Evolutionary conservation across 2,797 vertebrate species (phyloP).

Genomic region (Chloroceryle amazona): DNA sequence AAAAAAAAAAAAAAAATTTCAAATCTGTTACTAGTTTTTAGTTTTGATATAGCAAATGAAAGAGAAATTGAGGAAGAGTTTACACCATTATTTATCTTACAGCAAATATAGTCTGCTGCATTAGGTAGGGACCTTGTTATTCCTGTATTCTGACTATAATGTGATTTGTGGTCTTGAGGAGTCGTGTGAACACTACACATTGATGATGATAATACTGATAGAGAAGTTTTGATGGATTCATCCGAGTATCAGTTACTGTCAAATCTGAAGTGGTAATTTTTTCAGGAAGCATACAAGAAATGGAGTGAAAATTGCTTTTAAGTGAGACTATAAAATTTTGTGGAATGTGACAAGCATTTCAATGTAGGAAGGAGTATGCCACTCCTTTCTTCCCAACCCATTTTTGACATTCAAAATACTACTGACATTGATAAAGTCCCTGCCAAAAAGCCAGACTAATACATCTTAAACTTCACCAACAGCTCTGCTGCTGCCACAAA

Average conservation of each 20-base stretch:
- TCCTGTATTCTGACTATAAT: background rate
- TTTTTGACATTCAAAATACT: background rate
- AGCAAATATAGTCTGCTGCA: background rate
- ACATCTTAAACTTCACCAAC: background rate
- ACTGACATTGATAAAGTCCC: background rate
- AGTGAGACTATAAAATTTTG: background rate
- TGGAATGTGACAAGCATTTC: slow-evolving; percentile 21
- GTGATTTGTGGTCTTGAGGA: background rate
- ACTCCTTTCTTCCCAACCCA: slow-evolving; percentile 27
- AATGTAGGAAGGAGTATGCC: background rate
- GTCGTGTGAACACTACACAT: background rate
- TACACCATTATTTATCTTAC: background rate
- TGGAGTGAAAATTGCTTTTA: slow-evolving; percentile 32
- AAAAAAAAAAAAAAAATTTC: background rate
- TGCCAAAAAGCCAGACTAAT: slow-evolving; percentile 29
- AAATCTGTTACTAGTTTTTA: background rate
- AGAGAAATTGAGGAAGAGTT: background rate
- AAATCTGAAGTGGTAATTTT: slow-evolving; percentile 28
- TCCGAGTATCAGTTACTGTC: slow-evolving; percentile 17
- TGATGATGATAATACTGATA: background rate
- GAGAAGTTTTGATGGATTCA: background rate
- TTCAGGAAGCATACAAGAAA: slow-evolving; percentile 35
- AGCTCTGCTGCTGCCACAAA: slow-evolving; percentile 10
- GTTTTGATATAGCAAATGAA: background rate
- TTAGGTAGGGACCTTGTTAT: background rate